Percentiles rank a stretch among this genome's conserved stretches.
Evolutionary conservation across 1,140 invertebrate species (phyloP).

Genomic region (Chelonus insularis): DNA sequence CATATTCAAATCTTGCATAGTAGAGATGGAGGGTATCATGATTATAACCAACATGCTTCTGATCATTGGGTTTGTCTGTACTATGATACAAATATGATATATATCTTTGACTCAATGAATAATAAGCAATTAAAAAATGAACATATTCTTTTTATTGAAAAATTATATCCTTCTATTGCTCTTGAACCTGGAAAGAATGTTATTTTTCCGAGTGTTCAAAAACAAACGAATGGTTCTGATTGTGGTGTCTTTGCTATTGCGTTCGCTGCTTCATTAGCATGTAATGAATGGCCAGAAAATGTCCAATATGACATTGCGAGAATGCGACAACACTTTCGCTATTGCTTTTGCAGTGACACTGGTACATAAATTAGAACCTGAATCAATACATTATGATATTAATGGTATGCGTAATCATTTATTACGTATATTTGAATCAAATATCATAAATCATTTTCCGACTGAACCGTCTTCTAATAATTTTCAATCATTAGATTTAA

Average conservation of each 20-base stretch:
- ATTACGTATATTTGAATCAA: not conserved
- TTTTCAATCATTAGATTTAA: not conserved
- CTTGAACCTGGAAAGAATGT: slow-evolving; percentile 6
- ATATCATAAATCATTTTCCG: not conserved
- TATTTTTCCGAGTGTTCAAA: slow-evolving; percentile 15
- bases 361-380: not conserved
- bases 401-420: not conserved
- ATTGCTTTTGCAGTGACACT: too few species aligned
- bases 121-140: not conserved
- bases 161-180: slow-evolving; percentile 8
- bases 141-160: not conserved
- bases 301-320: too few species aligned
- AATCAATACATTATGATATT: not conserved
- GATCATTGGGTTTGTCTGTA: slow-evolving; percentile 35
- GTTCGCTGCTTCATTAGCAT: too few species aligned
- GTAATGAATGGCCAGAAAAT: too few species aligned
- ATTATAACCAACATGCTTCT: not conserved
- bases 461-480: not conserved
- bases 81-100: not conserved
- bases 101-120: slow-evolving; percentile 10
- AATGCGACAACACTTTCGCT: too few species aligned
- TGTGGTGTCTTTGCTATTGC: slow-evolving; percentile 17
- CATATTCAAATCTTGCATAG: slow-evolving; percentile 11
- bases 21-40: not conserved
- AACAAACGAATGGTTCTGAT: slow-evolving; percentile 12